phyloP scores from a whole-genome alignment of 30 jellyfish, hydroid and myxozoan species.

The Aurelia sp. region DNA sequence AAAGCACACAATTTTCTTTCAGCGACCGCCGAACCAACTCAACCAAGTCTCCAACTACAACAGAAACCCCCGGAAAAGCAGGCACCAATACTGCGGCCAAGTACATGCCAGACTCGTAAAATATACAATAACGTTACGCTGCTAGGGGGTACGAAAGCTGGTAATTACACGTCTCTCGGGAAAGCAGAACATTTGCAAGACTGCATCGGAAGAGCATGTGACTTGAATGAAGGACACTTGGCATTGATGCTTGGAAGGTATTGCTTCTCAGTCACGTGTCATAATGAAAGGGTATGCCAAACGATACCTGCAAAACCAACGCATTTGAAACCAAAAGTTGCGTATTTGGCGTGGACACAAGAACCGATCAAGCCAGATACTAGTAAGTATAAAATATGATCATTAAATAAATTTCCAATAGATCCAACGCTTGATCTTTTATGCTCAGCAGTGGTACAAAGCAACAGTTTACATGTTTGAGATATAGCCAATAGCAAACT shows the following conservation, averaged over 20 bases:
- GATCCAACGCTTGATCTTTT: no score
- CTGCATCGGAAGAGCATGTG: slow-evolving; percentile 98
- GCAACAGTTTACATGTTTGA: no score
- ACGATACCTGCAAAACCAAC: slow-evolving; percentile 97
- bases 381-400: slow-evolving; percentile 46
- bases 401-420: no score
- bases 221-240: slow-evolving; percentile 94
- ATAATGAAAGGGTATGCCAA: slow-evolving; percentile 93
- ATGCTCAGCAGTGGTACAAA: no score
- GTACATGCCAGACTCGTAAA: slow-evolving; percentile 96
- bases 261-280: slow-evolving; percentile 96
- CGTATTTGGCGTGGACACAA: slow-evolving; percentile 99
- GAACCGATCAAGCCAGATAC: slow-evolving; percentile 98
- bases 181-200: slow-evolving; percentile 94
- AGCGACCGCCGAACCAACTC: slow-evolving; percentile 50
- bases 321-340: slow-evolving; percentile 94
- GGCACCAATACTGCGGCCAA: slow-evolving; percentile 95
- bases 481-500: no score
- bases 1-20: not conserved
- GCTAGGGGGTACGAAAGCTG: slow-evolving; percentile 97
- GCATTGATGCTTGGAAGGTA: slow-evolving; percentile 96
- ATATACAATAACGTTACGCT: slow-evolving; percentile 94
- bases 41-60: slow-evolving; percentile 38
- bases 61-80: slow-evolving; percentile 81
- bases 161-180: slow-evolving; percentile 95